A percentile compares a stretch with the other conserved stretches of the same genome.
These are phyloP conservation scores for Sitta carolinensis DNA, from an alignment of 2,797 vertebrate species.

Conservation along the genomic window DNA sequence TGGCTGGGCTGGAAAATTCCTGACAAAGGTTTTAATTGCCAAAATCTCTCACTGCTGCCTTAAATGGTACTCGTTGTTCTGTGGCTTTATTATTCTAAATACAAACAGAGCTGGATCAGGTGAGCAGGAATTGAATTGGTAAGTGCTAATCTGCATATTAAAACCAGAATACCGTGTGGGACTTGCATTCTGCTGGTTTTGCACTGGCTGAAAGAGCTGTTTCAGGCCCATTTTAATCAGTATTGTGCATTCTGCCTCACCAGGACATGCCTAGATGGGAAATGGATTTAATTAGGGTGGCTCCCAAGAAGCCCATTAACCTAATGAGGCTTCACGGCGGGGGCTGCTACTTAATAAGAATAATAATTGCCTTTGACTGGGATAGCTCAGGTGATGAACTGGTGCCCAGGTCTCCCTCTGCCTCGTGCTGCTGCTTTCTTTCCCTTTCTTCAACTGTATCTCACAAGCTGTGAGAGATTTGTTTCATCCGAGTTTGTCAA, in stretches of 20 bases:
- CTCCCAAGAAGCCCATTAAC: constrained; percentile 65
- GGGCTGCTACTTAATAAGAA: constrained; percentile 51
- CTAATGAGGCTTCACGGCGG: constrained; percentile 72
- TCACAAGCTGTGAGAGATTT: background rate
- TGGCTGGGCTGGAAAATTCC: background rate
- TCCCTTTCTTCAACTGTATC: constrained; percentile 9
- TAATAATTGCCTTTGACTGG: constrained; percentile 54
- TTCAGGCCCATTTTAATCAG: constrained; percentile 16
- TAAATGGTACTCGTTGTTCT: background rate
- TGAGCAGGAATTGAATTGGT: constrained; percentile 27
- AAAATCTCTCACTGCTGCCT: background rate
- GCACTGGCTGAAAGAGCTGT: constrained; percentile 30
- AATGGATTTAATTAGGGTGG: constrained; percentile 60
- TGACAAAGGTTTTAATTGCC: constrained; percentile 12
- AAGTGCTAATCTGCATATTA: constrained; percentile 34
- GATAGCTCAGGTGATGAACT: constrained; percentile 56
- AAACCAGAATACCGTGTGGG: background rate
- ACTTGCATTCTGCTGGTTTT: background rate
- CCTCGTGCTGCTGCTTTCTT: constrained; percentile 49
- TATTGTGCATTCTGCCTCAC: constrained; percentile 5
- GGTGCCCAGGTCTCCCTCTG: constrained; percentile 10
- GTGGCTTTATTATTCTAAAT: background rate
- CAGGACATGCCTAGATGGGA: constrained; percentile 42
- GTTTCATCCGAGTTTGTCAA: background rate
- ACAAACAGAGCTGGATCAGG: background rate